A percentile compares a stretch with the other conserved stretches of the same genome.
Conservation (phyloP, 1,140 invertebrate species). For the Zaprionus gabonicus region DNA sequence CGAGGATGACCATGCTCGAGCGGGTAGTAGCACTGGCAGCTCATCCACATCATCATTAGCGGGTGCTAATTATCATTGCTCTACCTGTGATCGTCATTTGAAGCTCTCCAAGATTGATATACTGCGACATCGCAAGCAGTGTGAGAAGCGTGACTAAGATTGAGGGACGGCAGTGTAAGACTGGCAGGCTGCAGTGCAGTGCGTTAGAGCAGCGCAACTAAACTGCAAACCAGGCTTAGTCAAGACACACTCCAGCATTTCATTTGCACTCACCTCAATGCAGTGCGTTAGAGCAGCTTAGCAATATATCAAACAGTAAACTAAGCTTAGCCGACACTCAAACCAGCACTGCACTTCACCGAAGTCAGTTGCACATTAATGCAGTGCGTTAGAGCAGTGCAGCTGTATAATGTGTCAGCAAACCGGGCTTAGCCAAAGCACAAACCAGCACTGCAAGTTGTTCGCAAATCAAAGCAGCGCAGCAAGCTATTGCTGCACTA, state of each 20-base stretch:
- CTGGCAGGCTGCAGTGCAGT: neutral
- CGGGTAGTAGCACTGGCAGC: neutral
- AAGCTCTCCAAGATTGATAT: conserved; percentile 91
- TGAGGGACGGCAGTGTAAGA: conserved; percentile 1
- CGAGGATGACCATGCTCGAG: neutral
- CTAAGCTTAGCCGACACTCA: too few relatives aligned
- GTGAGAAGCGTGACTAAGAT: conserved; percentile 48
- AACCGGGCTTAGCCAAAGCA: too few relatives aligned
- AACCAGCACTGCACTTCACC: too few relatives aligned
- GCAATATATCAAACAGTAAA: too few relatives aligned
- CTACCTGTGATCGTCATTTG: conserved; percentile 89
- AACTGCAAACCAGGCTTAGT: neutral
- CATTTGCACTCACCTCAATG: too few relatives aligned
- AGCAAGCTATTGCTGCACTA: neutral
- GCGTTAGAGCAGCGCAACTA: conserved; percentile 2
- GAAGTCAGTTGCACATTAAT: too few relatives aligned
- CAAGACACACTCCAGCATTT: too few relatives aligned
- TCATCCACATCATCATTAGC: neutral
- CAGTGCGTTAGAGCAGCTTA: too few relatives aligned
- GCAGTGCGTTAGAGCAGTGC: too few relatives aligned
- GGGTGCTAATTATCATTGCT: conserved; percentile 87
- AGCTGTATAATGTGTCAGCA: too few relatives aligned
- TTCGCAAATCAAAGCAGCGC: neutral
- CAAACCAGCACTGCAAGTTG: neutral
- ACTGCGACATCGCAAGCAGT: conserved; percentile 89